phyloP scores from a whole-genome alignment of 1,140 invertebrate genomes.

The Ceratina japonica region DNA sequence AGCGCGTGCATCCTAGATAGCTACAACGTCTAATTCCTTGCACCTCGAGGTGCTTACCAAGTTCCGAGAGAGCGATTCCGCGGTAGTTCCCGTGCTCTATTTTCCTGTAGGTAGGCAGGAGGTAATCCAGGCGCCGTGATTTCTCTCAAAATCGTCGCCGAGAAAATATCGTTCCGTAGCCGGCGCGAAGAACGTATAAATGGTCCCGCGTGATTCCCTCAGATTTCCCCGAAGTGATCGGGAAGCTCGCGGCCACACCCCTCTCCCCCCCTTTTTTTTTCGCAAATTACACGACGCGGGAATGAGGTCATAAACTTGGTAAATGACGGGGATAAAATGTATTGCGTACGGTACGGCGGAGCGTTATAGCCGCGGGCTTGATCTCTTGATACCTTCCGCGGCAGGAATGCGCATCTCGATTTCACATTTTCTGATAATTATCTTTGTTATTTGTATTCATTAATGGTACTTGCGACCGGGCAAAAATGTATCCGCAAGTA shows the following conservation, averaged over 20 bases:
- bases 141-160: slow-evolving; percentile 35
- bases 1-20: slow-evolving; percentile 11
- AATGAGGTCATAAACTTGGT: background rate
- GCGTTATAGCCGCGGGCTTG: background rate
- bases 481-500: too few relatives aligned
- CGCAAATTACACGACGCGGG: background rate
- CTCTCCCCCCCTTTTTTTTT: background rate
- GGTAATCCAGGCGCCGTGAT: slow-evolving; percentile 42
- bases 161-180: slow-evolving; percentile 25
- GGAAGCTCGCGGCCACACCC: background rate
- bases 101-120: background rate
- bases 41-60: slow-evolving; percentile 52
- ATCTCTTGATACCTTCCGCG: background rate
- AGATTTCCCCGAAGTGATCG: slow-evolving; percentile 3
- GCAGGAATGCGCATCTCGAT: background rate
- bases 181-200: background rate
- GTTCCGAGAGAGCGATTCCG: slow-evolving; percentile 29
- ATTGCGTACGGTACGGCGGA: background rate
- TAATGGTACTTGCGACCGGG: background rate
- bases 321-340: slow-evolving; percentile 5
- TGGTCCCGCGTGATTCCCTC: slow-evolving; percentile 6
- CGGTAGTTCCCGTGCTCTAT: slow-evolving; percentile 20
- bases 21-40: slow-evolving; percentile 48
- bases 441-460: slow-evolving; percentile 3
- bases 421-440: slow-evolving; percentile 9